Conservation (phyloP, 2,797 vertebrate species). For the Crenuchus spilurus region DNA sequence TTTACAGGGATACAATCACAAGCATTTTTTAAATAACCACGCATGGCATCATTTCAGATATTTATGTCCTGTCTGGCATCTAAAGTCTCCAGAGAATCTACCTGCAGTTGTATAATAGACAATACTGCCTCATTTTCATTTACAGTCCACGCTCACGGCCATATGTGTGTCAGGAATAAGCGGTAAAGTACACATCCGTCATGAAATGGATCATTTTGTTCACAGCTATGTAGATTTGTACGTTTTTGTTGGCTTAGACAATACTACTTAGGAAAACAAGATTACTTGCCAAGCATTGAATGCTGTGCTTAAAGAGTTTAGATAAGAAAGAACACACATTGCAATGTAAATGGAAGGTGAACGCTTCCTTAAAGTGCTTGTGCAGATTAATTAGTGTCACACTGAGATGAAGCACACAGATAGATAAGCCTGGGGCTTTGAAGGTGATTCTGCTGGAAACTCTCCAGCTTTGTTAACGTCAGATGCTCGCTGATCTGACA, state of each 20-base stretch:
- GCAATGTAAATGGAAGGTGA: slow-evolving; percentile 41
- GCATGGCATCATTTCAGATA: slow-evolving; percentile 51
- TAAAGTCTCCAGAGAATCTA: slow-evolving; percentile 43
- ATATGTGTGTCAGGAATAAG: slow-evolving; percentile 23
- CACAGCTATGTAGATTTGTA: slow-evolving; percentile 2
- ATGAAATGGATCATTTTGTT: slow-evolving; percentile 13
- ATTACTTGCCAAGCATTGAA: slow-evolving; percentile 35
- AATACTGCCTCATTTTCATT: slow-evolving; percentile 28
- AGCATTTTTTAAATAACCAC: slow-evolving; percentile 34
- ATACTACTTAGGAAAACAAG: slow-evolving; percentile 19
- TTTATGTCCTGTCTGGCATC: slow-evolving; percentile 41
- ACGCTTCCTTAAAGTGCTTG: slow-evolving; percentile 53
- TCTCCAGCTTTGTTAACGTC: slow-evolving; percentile 10
- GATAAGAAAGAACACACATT: slow-evolving; percentile 53
- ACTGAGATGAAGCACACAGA: slow-evolving; percentile 35
- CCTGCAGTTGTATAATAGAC: slow-evolving; percentile 41
- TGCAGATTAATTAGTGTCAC: slow-evolving; percentile 58
- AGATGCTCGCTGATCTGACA: slow-evolving; percentile 23
- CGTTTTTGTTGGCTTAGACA: slow-evolving; percentile 17
- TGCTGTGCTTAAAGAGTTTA: slow-evolving; percentile 35
- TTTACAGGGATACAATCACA: slow-evolving; percentile 53
- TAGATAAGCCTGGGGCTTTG: slow-evolving; percentile 43
- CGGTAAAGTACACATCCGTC: slow-evolving; percentile 13
- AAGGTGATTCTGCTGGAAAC: slow-evolving; percentile 37
- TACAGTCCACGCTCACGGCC: slow-evolving; percentile 24